Evolutionary conservation across 1,140 invertebrate species (phyloP).

Genomic region (Atopsyche davidsoni): DNA sequence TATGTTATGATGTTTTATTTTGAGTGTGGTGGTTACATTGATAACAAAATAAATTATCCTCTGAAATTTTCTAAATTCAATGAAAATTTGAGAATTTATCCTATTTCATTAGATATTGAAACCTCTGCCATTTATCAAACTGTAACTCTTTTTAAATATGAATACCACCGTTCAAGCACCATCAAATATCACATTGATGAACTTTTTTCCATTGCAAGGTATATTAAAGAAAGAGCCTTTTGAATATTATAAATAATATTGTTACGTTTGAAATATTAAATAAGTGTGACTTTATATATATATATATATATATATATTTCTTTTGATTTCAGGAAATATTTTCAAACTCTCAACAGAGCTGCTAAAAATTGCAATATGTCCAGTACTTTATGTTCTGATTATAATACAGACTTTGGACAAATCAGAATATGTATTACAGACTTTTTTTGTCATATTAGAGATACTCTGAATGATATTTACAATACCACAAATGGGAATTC

Average conservation of each 20-base stretch:
- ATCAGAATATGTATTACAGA: constrained; percentile 16
- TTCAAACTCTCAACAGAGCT: constrained; percentile 15
- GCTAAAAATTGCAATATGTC: constrained; percentile 15
- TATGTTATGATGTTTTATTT: too few relatives aligned
- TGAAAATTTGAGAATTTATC: too few relatives aligned
- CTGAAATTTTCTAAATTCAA: not conserved
- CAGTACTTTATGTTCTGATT: not conserved
- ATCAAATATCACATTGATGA: constrained; percentile 12
- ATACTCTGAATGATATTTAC: constrained; percentile 16
- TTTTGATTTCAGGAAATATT: constrained; percentile 20
- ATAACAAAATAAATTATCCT: not conserved
- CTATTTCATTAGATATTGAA: too few relatives aligned
- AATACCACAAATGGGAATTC: constrained; percentile 14
- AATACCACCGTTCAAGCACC: constrained; percentile 10
- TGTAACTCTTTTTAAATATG: constrained; percentile 16
- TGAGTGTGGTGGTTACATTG: too few relatives aligned
- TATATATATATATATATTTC: not conserved
- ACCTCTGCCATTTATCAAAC: not conserved
- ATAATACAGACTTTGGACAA: constrained; percentile 15
- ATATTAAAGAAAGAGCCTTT: too few relatives aligned
- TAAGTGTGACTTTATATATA: not conserved
- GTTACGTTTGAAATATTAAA: too few relatives aligned
- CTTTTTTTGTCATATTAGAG: constrained; percentile 22
- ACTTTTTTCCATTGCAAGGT: constrained; percentile 19
- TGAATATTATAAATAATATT: too few relatives aligned